Percentiles rank a stretch among this genome's conserved stretches.
phyloP scores from a whole-genome alignment of 2,888 invertebrate genomes.

The Hymenopus coronatus region DNA sequence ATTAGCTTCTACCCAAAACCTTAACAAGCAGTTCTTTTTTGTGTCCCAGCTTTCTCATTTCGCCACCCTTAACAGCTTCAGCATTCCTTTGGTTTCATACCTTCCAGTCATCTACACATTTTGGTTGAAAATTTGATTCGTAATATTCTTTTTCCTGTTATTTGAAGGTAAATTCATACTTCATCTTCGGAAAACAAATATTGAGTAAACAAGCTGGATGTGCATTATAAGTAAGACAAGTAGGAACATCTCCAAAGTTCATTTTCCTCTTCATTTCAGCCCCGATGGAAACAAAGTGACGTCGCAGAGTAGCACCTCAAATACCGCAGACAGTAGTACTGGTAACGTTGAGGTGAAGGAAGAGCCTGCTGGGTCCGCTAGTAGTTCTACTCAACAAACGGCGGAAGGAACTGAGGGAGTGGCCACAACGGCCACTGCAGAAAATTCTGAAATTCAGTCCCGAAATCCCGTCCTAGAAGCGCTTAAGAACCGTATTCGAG shows the following conservation, averaged over 20 bases:
- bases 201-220: too few relatives aligned
- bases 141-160: too few relatives aligned
- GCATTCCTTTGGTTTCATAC: too few relatives aligned
- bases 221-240: too few relatives aligned
- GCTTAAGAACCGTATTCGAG: constrained; percentile 70
- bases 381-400: constrained; percentile 5
- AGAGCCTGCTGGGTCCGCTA: constrained; percentile 33
- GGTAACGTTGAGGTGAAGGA: constrained; percentile 36
- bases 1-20: too few relatives aligned
- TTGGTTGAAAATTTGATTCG: too few relatives aligned
- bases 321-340: constrained; percentile 45
- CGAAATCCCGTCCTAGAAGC: constrained; percentile 64
- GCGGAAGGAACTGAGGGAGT: background rate
- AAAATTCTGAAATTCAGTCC: constrained; percentile 24
- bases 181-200: too few relatives aligned
- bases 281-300: constrained; percentile 35
- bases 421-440: constrained; percentile 34
- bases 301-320: constrained; percentile 25
- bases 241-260: background rate
- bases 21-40: too few relatives aligned
- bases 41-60: too few relatives aligned
- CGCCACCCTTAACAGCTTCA: too few relatives aligned
- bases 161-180: too few relatives aligned
- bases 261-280: background rate
- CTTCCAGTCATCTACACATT: too few relatives aligned